Evolutionary conservation across 37 sponge, comb jelly and placozoan genomes (phyloP), one percentile per base, ranked within the genome.

Genomic region (Dysidea cf. avara): DNA sequence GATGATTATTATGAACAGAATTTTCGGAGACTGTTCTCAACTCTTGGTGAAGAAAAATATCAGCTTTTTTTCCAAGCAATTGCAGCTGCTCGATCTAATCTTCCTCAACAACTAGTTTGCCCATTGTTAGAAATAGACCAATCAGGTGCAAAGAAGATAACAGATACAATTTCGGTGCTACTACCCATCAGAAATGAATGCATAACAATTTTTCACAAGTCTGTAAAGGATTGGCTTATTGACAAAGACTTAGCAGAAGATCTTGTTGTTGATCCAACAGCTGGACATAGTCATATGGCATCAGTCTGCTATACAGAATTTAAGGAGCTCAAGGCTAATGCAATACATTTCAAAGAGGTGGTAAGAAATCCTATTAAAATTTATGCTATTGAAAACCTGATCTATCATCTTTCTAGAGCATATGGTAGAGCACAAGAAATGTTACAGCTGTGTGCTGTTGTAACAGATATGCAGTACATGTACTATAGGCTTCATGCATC

Each of bases 1-100:
- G 79, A 68, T 57, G 79, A 78, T 24, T 78, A 78, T 25, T 78
- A 78, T 38, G 79, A 78, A 6, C 69, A 68, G 28, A 68, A 68
- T 58, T 78, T 68, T 50, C 39, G 14, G 0, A 13, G 77, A 0
- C 29, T 77, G 1, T 66, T 18, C 35, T 18, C 11, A 17, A 0
- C 4, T 37, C 56, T 77, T 31, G 67, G 77, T 3, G 33, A 65
- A 22, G 56, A 77, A 5, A 50, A 53, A 17, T 77, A 77, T 17
- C 57, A 65, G 21, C 9, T 35, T 4, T 29, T 77, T 2, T 21
- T 77, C 0, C 67, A 77, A 66, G 77, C 66, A 11, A 50, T 77
- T 36, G 22, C 39, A 3, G 67, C 67, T n/a, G 37, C 67, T 30
- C 7, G 43, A 53, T 17, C 66, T 20, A 55, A 64, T 1, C 1